A percentile compares a stretch with the other conserved stretches of the same genome.
phyloP scores from a whole-genome alignment of 2,113 vertebrate genomes.

The Dolichotis patagonum region DNA sequence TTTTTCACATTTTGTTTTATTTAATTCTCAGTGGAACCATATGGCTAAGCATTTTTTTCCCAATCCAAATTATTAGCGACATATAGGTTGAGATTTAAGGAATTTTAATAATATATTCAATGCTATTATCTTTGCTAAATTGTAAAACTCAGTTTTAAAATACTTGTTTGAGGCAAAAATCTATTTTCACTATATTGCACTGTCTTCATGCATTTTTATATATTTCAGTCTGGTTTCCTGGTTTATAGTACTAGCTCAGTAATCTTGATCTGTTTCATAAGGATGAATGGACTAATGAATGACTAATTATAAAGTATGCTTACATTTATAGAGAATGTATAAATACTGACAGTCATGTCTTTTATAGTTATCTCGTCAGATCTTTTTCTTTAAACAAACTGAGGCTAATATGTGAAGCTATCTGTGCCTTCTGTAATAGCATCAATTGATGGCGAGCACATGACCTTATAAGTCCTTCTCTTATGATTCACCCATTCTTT shows the following conservation, averaged over 20 bases:
- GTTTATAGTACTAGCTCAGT: not conserved
- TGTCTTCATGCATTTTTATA: conserved; percentile 1
- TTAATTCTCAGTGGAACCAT: not conserved
- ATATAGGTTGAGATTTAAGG: not conserved
- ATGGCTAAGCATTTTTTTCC: not conserved
- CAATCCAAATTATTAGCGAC: not conserved
- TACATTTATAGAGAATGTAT: not conserved
- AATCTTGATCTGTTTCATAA: conserved; percentile 5
- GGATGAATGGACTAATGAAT: not conserved
- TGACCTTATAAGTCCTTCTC: not conserved
- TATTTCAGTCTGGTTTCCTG: not conserved
- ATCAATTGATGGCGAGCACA: not conserved
- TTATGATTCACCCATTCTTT: not conserved
- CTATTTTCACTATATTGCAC: not conserved
- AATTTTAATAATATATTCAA: conserved; percentile 8
- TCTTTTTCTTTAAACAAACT: conserved; percentile 1
- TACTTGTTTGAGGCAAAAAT: not conserved
- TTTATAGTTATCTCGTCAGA: not conserved
- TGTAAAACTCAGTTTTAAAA: not conserved
- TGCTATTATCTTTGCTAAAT: not conserved
- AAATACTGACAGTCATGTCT: conserved; percentile 21
- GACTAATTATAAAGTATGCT: not conserved
- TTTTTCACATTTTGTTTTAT: not conserved
- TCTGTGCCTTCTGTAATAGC: not conserved
- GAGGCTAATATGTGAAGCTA: not conserved